Evolutionary conservation across 2,113 vertebrate species (phyloP), one percentile per base, ranked within the genome.

Genomic region (Steatornis caripensis): DNA sequence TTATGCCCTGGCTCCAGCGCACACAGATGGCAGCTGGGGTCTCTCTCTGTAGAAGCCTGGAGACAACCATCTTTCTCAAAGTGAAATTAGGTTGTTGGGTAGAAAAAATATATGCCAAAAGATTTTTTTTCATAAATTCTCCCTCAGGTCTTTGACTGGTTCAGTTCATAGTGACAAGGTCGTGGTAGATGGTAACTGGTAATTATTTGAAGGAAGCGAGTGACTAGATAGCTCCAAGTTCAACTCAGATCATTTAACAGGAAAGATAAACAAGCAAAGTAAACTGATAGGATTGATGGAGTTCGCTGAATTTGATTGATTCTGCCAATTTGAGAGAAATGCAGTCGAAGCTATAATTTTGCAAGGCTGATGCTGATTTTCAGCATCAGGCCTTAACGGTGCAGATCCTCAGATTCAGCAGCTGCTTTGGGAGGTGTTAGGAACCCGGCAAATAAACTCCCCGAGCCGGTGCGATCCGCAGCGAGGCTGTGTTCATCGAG

Each of bases 391-490:
- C 12, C 9, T 43, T 48, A 68, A 27, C 5, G 6, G 36, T 57
- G 62, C 29, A 66, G 55, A 15, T 24, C 54, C 14, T 84, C 29
- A 18, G 15, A 45, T 53, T 72, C 45, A 75, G 41, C 7, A 74
- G 17, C 27, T 69, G 48, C 32, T 69, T 4, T 45, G 65, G n/a
- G 30, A 82, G 29, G 15, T 36, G 60, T 46, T 79, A 36, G 15
- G 45, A 60, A 15, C 6, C 7, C 26, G 51, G 15, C 30, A 87
- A 29, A 54, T 29, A 29, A 41, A 27, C 10, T 60, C 27, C 12
- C 19, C 55, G 36, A 23, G 45, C 4, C 0, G 5, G 12, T 48
- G 54, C 0, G 6, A 23, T 53, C 6, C 0, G 0, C 49, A 48
- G 20, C 21, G 12, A 51, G 18, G 15, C 58, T 57, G 11, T 24